Evolutionary conservation across 2,113 vertebrate genomes (phyloP).

Genomic region (Probosciger aterrimus): DNA sequence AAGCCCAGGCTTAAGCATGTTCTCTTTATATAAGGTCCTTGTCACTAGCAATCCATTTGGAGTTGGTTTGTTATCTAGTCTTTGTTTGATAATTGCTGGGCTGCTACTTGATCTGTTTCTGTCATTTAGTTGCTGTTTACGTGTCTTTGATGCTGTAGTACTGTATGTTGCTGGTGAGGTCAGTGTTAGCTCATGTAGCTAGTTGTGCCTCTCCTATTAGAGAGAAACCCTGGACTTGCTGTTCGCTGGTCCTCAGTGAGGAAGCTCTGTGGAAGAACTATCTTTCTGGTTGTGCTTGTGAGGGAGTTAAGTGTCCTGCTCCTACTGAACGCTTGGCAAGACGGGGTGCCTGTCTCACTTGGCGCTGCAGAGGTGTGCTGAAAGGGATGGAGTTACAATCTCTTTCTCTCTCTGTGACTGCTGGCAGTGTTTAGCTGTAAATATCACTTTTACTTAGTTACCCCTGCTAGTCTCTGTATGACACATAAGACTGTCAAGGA

Average conservation of each 20-base stretch:
- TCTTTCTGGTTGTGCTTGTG: not conserved
- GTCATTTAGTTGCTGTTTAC: accelerated
- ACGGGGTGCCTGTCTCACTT: not conserved
- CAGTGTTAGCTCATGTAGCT: not conserved
- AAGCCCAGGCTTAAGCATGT: accelerated
- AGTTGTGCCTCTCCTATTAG: accelerated
- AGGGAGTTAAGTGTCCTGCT: not conserved
- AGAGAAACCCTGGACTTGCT: not conserved
- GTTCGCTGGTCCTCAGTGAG: not conserved
- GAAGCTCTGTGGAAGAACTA: not conserved
- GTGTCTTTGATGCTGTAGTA: not conserved
- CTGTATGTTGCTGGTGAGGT: not conserved
- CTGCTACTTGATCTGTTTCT: accelerated
- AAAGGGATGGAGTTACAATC: not conserved
- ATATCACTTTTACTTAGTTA: not conserved
- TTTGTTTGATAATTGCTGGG: not conserved
- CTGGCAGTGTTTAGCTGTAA: not conserved
- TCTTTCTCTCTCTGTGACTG: not conserved
- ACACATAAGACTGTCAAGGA: not conserved
- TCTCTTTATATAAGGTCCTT: accelerated
- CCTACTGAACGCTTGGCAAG: not conserved
- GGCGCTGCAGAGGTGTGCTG: not conserved
- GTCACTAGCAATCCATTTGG: accelerated
- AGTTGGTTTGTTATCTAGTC: accelerated
- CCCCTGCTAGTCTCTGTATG: not conserved